A percentile compares a stretch with the other conserved stretches of the same genome.
Conservation (phyloP, 2,113 vertebrate genomes). For the Sakesphorus luctuosus region DNA sequence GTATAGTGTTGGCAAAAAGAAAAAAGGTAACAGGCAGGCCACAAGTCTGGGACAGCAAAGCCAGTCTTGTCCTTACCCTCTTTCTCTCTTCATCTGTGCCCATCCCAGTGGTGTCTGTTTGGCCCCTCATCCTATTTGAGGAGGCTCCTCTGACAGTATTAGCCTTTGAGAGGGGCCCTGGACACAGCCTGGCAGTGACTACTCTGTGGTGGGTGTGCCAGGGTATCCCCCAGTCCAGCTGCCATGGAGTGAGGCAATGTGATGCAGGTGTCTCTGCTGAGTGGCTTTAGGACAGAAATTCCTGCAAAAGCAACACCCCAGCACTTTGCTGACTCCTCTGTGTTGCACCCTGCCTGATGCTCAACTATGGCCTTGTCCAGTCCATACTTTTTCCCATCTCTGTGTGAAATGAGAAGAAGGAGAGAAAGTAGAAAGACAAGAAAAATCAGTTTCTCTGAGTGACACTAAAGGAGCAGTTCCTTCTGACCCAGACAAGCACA, state of each 20-base stretch:
- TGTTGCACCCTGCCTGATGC: neutral
- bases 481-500: neutral
- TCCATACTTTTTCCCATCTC: neutral
- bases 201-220: neutral
- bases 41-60: neutral
- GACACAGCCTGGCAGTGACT: neutral
- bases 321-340: neutral
- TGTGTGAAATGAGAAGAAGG: neutral
- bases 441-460: neutral
- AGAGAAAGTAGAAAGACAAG: neutral
- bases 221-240: neutral
- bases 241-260: neutral
- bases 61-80: neutral
- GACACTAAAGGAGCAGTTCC: neutral
- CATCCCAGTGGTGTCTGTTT: neutral
- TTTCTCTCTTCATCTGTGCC: neutral
- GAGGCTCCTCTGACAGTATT: neutral
- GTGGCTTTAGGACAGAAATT: neutral
- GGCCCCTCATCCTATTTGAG: rapidly evolving
- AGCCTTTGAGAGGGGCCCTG: neutral
- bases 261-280: neutral
- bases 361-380: neutral
- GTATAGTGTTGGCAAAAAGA: neutral
- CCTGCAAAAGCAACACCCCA: neutral
- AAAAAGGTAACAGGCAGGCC: neutral